Base-by-base conservation (phyloP, 2,113 vertebrate genomes). In the Chaetodon trifascialis region DNA sequence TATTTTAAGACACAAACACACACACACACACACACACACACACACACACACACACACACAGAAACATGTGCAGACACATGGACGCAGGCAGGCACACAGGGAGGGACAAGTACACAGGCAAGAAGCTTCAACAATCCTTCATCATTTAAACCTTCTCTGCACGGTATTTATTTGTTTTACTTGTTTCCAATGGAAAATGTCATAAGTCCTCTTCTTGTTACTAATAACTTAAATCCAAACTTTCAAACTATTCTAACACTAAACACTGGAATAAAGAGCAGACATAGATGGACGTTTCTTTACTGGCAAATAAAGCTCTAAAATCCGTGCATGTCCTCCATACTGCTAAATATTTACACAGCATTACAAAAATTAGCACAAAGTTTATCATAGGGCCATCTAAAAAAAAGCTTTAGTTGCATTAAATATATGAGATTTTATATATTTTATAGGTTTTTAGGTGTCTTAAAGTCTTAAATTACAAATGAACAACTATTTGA, bases 1-100 rank as follows among this genome's bases (percentile, higher is more conserved):
- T 86, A 91, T 87, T 92, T 86, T 79, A 62, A 86, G 83, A 89
- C 69, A 65, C 67, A 67, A 52, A 82, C 63, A 75, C 69, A 74
- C 47, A 46, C 69, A 40, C 5, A 55, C 78, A 81, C 71, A 51
- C 38, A 73, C 30, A 89, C 69, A 65, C 67, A 67, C 52, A 82
- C 63, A 75, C 69, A 67, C 52, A 82, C 63, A 75, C 69, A 46
- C 69, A 40, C 55, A 76, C 56, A 76, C 25, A n/a, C 36, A 68
- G 16, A 42, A 64, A 78, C 76, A 80, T n/a, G 55, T 69, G 49
- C 55, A 73, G 40, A 79, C 64, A 78, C 76, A 88, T 14, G 54
- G 52, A 67, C 63, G 40, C 38, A 74, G 44, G 40, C 55, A 64
- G 40, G 15, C 65, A 56, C 47, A 51, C 19, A 58, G 64, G 14